Evolutionary conservation across 2,113 vertebrate genomes (phyloP), one percentile per base, ranked within the genome.

Genomic region (Puffinus mauretanicus): DNA sequence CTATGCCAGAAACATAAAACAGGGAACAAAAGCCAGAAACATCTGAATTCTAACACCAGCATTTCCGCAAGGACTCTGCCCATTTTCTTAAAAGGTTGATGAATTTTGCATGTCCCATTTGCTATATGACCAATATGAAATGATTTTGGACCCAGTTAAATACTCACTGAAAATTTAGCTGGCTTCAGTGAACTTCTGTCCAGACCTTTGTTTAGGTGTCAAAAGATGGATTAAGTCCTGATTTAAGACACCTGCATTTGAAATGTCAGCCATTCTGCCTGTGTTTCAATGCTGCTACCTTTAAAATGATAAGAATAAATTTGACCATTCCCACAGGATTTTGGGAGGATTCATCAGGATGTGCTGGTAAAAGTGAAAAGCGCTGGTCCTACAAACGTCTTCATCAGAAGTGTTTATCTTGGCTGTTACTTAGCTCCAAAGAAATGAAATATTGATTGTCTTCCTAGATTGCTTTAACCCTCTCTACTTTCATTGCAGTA

Each of bases 381-480:
- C 36, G 27, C 30, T 3, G 0, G n/a, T 81, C 36, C 2, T 6
- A 58, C 46, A 88, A 67, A 84, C 57, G n/a, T 77, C 90, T 92
- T 95, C 32, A 94, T 88, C 62, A 66, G 42, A 78, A 90, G 16
- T 55, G 67, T 90, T 95, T 90, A 55, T 86, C 69, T 91, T 83
- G 21, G 16, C 80, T 79, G 55, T n/a, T 81, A 71, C 46, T 94
- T 88, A 84, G 55, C 27, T 93, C 38, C 65, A 42, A 92, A 79
- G 29, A 84, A 94, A 94, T 89, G 69, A 96, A 92, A 72, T 88
- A 93, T 76, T 51, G 82, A 76, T 91, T 93, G 20, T 47, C n/a
- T 93, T 89, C 70, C 73, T 52, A 76, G 72, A 57, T 64, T 60
- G 44, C 36, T 79, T 96, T 95, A 95, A 93, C 57, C 6, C 38